A percentile compares a stretch with the other conserved stretches of the same genome.
Conservation (phyloP, 2,113 vertebrate species). For the Menidia beryllina region DNA sequence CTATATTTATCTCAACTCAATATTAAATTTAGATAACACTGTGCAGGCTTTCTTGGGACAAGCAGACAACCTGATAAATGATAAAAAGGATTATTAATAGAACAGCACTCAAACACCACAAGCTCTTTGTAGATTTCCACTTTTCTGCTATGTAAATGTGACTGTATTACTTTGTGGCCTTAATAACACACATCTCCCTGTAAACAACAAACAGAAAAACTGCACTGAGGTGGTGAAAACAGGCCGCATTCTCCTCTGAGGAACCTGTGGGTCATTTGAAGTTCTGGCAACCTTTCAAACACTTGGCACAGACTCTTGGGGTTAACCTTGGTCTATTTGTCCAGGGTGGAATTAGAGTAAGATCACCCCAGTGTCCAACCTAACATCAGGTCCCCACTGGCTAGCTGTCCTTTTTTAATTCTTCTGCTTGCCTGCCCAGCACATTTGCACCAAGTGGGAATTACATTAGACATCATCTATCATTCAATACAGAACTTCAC, state of each 20-base stretch:
- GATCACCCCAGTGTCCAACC: constrained; percentile 56
- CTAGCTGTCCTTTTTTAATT: constrained; percentile 6
- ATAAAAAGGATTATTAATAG: constrained; percentile 70
- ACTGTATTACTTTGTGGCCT: not conserved
- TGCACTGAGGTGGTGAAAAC: constrained; percentile 15
- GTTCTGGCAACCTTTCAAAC: constrained; percentile 65
- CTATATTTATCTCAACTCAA: constrained; percentile 65
- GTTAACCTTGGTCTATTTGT: constrained; percentile 72
- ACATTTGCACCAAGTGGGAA: not conserved
- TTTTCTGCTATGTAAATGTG: constrained; percentile 29
- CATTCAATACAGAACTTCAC: too few species aligned
- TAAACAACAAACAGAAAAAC: not conserved
- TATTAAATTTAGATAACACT: constrained; percentile 54
- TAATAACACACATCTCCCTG: constrained; percentile 3
- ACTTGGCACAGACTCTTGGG: constrained; percentile 66
- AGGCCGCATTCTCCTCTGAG: constrained; percentile 62
- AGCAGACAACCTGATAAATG: constrained; percentile 31
- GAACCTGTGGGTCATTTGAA: constrained; percentile 63
- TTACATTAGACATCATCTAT: constrained; percentile 2
- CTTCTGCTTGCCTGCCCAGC: not conserved
- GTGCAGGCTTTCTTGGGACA: constrained; percentile 23
- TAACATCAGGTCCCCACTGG: constrained; percentile 26
- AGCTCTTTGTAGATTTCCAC: constrained; percentile 7
- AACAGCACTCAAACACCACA: constrained; percentile 21
- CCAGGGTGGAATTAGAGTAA: constrained; percentile 63